phyloP scores from a whole-genome alignment of 2,888 invertebrate species.

The Leptarthrus brevirostris region DNA sequence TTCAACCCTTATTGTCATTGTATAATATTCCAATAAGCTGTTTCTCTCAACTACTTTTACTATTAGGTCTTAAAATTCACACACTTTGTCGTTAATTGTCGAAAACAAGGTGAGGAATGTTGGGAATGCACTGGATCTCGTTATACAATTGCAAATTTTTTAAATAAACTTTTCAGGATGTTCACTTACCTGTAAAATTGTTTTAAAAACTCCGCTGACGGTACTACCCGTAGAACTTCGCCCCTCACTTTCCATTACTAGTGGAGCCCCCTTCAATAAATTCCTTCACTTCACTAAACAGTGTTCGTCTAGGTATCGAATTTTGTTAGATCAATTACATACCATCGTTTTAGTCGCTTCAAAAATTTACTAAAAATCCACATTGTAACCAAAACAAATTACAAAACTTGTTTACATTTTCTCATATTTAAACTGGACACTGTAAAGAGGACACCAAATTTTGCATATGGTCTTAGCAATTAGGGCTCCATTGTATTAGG shows the following conservation, averaged over 20 bases:
- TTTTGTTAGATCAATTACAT: conserved; percentile 37
- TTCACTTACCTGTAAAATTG: conserved; percentile 54
- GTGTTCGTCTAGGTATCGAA: conserved; percentile 1
- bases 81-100: no score
- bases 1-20: no score
- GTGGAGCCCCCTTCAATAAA: not conserved
- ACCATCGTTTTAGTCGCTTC: not conserved
- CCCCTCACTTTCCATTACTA: conserved; percentile 52
- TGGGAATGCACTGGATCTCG: no score
- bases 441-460: no score
- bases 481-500: not conserved
- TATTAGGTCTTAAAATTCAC: no score
- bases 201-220: conserved; percentile 56
- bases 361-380: not conserved
- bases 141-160: no score
- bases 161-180: no score
- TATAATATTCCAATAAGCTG: no score
- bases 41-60: no score
- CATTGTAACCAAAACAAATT: not conserved
- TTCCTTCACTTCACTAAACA: conserved; percentile 24
- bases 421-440: no score
- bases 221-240: conserved; percentile 56
- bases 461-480: no score
- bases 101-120: no score
- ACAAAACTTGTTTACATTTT: not conserved